These are phyloP conservation scores for Torymus aiolomorphi DNA, from an alignment of 2,888 invertebrate genomes.

Conservation along the genomic window DNA sequence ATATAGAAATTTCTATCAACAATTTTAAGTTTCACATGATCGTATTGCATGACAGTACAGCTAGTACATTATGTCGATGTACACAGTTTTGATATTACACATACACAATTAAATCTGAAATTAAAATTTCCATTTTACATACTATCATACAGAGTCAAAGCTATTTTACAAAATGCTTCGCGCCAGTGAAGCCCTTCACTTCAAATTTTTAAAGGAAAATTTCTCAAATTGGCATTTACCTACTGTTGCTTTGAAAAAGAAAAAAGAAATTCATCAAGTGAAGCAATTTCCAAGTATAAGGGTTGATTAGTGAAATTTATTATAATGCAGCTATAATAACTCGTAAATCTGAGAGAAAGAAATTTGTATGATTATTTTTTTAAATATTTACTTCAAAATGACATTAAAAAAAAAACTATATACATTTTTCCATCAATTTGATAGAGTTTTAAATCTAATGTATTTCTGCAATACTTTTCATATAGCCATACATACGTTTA, in stretches of 20 bases:
- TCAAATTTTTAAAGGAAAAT: constrained; percentile 9
- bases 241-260: constrained; percentile 19
- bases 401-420: constrained; percentile 20
- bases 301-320: constrained; percentile 4
- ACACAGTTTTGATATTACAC: constrained; percentile 37
- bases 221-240: constrained; percentile 3
- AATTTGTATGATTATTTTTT: constrained; percentile 29
- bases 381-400: constrained; percentile 21
- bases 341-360: constrained; percentile 21
- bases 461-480: not conserved
- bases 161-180: constrained; percentile 50
- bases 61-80: constrained; percentile 44
- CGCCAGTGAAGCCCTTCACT: constrained; percentile 16
- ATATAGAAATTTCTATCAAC: constrained; percentile 45
- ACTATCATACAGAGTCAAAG: constrained; percentile 46
- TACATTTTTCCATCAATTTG: constrained; percentile 10
- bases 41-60: constrained; percentile 26
- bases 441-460: constrained; percentile 2
- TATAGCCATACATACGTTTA: constrained; percentile 12
- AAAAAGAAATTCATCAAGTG: constrained; percentile 16
- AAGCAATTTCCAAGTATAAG: constrained; percentile 17
- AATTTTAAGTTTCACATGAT: constrained; percentile 36
- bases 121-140: constrained; percentile 44
- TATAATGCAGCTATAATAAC: constrained; percentile 13
- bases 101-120: constrained; percentile 35